These are phyloP conservation scores for Porites evermanni DNA, from an alignment of 92 coral and sea anemone species.

Conservation along the genomic window DNA sequence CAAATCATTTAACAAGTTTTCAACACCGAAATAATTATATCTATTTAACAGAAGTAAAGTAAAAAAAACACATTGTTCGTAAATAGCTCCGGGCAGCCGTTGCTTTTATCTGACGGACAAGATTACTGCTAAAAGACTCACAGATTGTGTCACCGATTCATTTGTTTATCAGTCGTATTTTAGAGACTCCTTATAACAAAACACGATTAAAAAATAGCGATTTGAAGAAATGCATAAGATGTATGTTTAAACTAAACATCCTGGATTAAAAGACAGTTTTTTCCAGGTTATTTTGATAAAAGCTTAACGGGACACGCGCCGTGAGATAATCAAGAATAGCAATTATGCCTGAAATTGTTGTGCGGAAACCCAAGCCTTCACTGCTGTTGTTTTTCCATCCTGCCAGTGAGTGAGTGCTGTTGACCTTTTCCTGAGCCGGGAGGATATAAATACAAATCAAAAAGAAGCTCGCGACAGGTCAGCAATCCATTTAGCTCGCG, in stretches of 20 bases:
- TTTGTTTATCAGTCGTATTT: constrained; percentile 33
- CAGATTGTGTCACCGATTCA: constrained; percentile 18
- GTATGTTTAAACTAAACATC: not conserved
- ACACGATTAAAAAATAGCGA: not conserved
- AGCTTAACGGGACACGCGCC: not conserved
- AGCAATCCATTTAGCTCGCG: constrained; percentile 34
- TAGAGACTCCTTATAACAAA: constrained; percentile 10
- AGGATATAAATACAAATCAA: constrained; percentile 38
- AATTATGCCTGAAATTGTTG: not conserved
- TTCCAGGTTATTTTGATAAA: not conserved
- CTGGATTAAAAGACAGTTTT: not conserved
- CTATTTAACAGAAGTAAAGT: not conserved
- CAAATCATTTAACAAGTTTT: constrained; percentile 35
- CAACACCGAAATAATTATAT: constrained; percentile 26
- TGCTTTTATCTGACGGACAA: not conserved
- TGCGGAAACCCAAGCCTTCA: constrained; percentile 29
- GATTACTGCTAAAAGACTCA: not conserved
- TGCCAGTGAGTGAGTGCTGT: constrained; percentile 36
- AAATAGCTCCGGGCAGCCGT: not conserved
- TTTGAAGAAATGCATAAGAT: not conserved
- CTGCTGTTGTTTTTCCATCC: constrained; percentile 38
- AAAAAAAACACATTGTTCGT: not conserved
- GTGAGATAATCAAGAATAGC: not conserved
- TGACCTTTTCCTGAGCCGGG: constrained; percentile 49
- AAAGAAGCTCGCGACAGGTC: constrained; percentile 25